phyloP scores from a whole-genome alignment of 2,113 vertebrate species.

The Halcyon senegalensis region DNA sequence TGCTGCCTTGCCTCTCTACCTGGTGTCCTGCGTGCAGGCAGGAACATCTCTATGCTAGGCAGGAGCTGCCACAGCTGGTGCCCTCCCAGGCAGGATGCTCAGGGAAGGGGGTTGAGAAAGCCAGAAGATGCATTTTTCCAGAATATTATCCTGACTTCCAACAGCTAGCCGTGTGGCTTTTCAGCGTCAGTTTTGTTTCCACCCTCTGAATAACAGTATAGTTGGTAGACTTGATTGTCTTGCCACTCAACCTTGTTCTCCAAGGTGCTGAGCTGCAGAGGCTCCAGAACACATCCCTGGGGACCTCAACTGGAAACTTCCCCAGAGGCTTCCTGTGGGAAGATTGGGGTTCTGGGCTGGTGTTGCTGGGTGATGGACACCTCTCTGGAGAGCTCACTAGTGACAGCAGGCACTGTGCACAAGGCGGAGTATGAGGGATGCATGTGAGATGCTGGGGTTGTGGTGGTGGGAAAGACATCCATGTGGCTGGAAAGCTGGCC shows the following conservation, averaged over 20 bases:
- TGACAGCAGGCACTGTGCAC: accelerated
- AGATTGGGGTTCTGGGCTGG: not conserved
- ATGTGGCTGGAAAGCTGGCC: not conserved
- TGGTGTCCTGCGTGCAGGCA: not conserved
- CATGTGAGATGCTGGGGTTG: not conserved
- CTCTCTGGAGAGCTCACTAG: not conserved
- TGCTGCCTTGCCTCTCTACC: not conserved
- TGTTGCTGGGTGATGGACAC: not conserved
- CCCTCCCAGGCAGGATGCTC: not conserved
- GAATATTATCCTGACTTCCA: not conserved
- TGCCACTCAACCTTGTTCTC: not conserved
- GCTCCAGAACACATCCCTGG: not conserved
- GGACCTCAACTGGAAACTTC: not conserved
- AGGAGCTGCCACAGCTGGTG: accelerated
- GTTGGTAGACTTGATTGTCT: not conserved
- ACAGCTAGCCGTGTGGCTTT: not conserved
- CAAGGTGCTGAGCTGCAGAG: not conserved
- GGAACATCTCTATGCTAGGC: not conserved
- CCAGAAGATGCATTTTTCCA: not conserved
- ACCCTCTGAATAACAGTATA: not conserved
- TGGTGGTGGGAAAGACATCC: not conserved
- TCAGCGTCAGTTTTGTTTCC: not conserved
- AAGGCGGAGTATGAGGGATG: not conserved
- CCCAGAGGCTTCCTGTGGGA: not conserved
- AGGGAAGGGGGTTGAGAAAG: not conserved